Evolutionary conservation across 2,113 vertebrate species (phyloP).

Genomic region (Apeltes quadracus): DNA sequence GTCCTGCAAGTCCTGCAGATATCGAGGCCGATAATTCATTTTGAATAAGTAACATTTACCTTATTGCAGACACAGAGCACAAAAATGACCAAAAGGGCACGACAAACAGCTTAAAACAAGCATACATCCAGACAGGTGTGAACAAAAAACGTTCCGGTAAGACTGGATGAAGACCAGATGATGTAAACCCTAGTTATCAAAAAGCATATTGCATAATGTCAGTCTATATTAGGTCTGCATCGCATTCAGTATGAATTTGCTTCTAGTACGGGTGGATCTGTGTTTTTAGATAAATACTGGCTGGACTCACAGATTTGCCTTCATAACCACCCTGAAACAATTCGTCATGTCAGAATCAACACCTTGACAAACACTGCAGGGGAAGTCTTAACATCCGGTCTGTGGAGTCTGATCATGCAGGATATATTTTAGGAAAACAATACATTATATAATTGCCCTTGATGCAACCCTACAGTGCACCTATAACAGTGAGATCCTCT

Average conservation of each 20-base stretch:
- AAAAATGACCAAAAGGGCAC: neutral
- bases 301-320: neutral
- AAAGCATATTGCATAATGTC: neutral
- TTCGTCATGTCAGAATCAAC: neutral
- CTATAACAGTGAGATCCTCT: conserved; percentile 21
- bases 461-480: conserved; percentile 3
- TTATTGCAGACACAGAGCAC: neutral
- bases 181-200: too few species aligned
- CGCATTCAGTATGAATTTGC: neutral
- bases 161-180: neutral
- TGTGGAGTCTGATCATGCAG: conserved; percentile 1
- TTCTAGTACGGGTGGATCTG: neutral
- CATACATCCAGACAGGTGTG: neutral
- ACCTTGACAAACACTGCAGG: neutral
- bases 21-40: conserved; percentile 1
- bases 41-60: neutral
- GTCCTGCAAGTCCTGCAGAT: conserved; percentile 90
- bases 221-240: neutral
- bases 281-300: neutral
- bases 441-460: conserved; percentile 9
- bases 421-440: conserved; percentile 6
- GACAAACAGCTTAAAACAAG: neutral
- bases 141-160: neutral
- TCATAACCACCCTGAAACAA: neutral
- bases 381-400: neutral